Evolutionary conservation across 1,140 invertebrate genomes (phyloP).

Genomic region (Orchestia grillus): DNA sequence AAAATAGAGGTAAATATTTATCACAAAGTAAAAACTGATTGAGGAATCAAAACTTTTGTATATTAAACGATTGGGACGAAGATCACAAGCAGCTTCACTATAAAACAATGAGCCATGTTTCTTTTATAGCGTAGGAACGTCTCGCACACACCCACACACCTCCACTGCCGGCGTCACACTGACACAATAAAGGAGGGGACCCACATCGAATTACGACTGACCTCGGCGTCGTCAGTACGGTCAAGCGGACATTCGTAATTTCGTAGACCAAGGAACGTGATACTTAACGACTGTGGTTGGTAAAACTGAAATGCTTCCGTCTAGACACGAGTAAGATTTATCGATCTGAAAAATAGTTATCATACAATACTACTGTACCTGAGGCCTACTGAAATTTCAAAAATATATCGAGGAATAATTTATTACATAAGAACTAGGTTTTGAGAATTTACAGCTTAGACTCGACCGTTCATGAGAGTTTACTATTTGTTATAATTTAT

Average conservation of each 20-base stretch:
- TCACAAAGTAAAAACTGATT: background rate
- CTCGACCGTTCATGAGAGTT: too few species aligned
- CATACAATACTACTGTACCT: too few species aligned
- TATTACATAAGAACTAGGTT: too few species aligned
- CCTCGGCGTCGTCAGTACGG: background rate
- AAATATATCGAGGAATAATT: too few species aligned
- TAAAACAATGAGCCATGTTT: background rate
- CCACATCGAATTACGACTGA: conserved; percentile 4
- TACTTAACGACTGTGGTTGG: background rate
- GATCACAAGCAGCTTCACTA: background rate
- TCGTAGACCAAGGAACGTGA: background rate
- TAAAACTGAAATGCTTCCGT: background rate
- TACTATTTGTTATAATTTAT: too few species aligned
- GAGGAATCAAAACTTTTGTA: background rate
- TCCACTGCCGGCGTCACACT: conserved; percentile 17
- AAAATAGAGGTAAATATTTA: too few species aligned
- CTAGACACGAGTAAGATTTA: background rate
- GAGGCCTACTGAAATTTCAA: too few species aligned
- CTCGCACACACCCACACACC: background rate
- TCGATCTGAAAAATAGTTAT: too few species aligned
- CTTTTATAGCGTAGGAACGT: background rate
- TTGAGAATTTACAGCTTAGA: too few species aligned
- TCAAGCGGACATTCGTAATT: background rate
- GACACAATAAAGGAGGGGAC: conserved; percentile 10
- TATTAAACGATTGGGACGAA: too few species aligned